A percentile compares a stretch with the other conserved stretches of the same genome.
phyloP scores from a whole-genome alignment of 2,113 vertebrate genomes.

The Isurus oxyrinchus region DNA sequence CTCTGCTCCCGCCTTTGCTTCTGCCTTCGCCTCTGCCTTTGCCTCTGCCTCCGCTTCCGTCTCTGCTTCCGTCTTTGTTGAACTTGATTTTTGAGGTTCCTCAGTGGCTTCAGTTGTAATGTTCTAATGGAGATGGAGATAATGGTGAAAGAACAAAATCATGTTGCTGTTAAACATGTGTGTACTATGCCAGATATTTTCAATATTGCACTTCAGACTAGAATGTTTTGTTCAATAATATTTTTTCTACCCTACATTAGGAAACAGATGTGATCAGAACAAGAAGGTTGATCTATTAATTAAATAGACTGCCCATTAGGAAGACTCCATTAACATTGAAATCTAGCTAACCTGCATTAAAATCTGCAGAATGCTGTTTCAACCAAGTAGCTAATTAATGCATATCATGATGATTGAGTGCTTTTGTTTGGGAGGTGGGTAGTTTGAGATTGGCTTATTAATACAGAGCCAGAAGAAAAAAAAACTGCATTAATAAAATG shows the following conservation, averaged over 20 bases:
- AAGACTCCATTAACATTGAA: neutral
- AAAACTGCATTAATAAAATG: neutral
- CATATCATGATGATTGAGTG: neutral
- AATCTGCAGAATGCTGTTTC: neutral
- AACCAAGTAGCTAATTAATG: neutral
- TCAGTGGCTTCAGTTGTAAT: neutral
- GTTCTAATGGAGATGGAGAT: conserved; percentile 30
- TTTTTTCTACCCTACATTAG: conserved; percentile 30
- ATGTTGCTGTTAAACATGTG: conserved; percentile 20
- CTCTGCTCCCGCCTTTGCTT: no score
- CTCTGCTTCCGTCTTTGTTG: neutral
- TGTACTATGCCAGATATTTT: conserved; percentile 33
- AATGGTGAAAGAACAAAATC: conserved; percentile 12
- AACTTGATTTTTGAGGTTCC: neutral
- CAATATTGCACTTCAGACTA: conserved; percentile 23
- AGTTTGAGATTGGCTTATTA: neutral
- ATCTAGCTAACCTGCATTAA: neutral
- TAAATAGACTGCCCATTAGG: neutral
- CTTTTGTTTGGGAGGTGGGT: neutral
- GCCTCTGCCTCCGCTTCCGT: no score
- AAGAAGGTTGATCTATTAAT: neutral
- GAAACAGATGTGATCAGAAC: neutral
- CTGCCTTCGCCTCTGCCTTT: no score
- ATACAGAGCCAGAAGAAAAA: neutral
- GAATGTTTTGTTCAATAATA: conserved; percentile 35